Base-by-base conservation (phyloP, 2,113 vertebrate species). In the Ammospiza caudacuta region DNA sequence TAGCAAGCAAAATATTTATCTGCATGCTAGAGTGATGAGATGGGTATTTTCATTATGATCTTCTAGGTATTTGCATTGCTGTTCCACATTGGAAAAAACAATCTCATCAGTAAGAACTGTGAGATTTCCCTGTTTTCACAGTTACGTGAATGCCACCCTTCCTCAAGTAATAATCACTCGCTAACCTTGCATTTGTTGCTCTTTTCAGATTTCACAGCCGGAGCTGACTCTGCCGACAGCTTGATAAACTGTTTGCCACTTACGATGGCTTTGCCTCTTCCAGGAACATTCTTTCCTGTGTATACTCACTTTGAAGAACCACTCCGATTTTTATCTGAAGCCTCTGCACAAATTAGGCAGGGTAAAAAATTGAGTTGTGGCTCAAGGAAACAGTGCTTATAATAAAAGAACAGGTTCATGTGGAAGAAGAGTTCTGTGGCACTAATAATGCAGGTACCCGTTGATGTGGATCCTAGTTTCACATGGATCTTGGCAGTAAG, bases 171-270 rank as follows among this genome's bases (percentile, higher is more conserved):
- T 95, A 94, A 92, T 92, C 92, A 46, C 90, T 96, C 1, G 4
- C 94, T 97, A 97, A 96, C 94, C 79, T 96, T 94, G 61, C 77
- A 86, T 96, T 95, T 96, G 94, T 87, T 96, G 94, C 83, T 95
- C 88, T 96, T 96, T 93, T 93, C 78, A 78, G 85, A 86, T 88
- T 94, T 87, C 72, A 0, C 89, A 95, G 88, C 46, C 95, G 90
- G 84, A 86, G 69, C 35, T 87, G 89, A 95, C 89, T 91, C 87
- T 92, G 90, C 66, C 89, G 89, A 94, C 94, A 95, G 86, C 77
- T 77, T 93, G 94, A 94, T 94, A 96, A 96, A 95, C 95, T 78
- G 91, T 90, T 92, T 93, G 78, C 83, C 85, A 81, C 67, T 94
- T 92, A 73, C 0, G 0, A 91, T 94, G 94, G 73, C 94, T 95